Conservation (phyloP, 2,888 invertebrate genomes). For the Phlogophora meticulosa region DNA sequence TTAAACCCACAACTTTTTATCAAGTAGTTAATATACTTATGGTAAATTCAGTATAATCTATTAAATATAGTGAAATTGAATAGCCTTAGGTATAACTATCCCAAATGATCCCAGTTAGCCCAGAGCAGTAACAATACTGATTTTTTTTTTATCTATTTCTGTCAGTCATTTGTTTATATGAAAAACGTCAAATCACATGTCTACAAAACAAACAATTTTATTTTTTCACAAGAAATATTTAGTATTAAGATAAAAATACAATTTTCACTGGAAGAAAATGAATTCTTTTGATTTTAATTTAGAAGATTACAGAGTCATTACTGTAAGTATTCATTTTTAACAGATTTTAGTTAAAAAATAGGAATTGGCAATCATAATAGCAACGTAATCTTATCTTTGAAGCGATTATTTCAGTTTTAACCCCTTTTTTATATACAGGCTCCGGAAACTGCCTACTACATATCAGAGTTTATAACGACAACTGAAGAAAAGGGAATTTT, state of each 20-base stretch:
- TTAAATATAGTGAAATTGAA: no score
- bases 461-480: slow-evolving; percentile 96
- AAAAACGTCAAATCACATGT: slow-evolving; percentile 30
- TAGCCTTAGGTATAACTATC: no score
- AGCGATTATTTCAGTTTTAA: slow-evolving; percentile 8
- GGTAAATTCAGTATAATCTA: neutral
- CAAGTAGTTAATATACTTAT: no score
- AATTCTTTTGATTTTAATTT: slow-evolving; percentile 43
- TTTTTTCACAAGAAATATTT: neutral
- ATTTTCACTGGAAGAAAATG: slow-evolving; percentile 37
- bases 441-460: slow-evolving; percentile 94
- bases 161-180: slow-evolving; percentile 26
- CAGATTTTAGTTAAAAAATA: neutral
- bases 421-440: slow-evolving; percentile 77
- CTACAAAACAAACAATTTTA: neutral
- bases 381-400: slow-evolving; percentile 19
- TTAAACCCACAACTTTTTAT: accelerated
- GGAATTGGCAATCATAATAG: no score
- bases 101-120: neutral
- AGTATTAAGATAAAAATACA: neutral
- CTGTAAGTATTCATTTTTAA: slow-evolving; percentile 63
- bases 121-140: slow-evolving; percentile 28
- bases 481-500: slow-evolving; percentile 94
- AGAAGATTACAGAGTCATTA: slow-evolving; percentile 62
- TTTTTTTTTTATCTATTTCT: neutral